A percentile compares a stretch with the other conserved stretches of the same genome.
Evolutionary conservation across 2,797 vertebrate genomes (phyloP).

Genomic region (Paguma larvata): DNA sequence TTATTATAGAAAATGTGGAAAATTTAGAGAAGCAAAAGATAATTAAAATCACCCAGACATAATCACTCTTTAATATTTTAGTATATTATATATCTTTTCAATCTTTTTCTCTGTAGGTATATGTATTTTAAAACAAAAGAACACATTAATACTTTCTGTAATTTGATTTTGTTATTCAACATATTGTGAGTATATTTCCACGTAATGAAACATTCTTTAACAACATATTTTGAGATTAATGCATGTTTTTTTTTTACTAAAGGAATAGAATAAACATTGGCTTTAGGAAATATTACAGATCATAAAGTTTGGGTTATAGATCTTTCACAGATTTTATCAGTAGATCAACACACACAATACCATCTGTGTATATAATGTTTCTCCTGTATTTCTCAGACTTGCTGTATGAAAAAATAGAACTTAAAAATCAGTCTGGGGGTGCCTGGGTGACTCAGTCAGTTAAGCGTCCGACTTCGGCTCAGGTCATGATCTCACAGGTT

Average conservation of each 20-base stretch:
- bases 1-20: constrained; percentile 46
- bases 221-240: constrained; percentile 23
- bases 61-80: background rate
- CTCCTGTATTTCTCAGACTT: constrained; percentile 3
- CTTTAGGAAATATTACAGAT: constrained; percentile 33
- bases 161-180: background rate
- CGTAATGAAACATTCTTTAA: constrained; percentile 15
- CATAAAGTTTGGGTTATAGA: background rate
- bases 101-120: background rate
- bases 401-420: background rate
- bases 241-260: constrained; percentile 11
- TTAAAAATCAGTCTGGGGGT: background rate
- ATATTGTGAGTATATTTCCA: constrained; percentile 29
- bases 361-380: background rate
- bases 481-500: no score
- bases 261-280: background rate
- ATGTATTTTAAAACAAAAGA: constrained; percentile 34
- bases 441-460: no score
- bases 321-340: background rate
- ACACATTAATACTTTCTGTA: background rate
- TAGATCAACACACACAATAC: background rate
- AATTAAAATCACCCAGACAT: constrained; percentile 21
- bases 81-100: background rate
- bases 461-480: no score
- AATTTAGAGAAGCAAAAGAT: constrained; percentile 25